Evolutionary conservation across 2,888 invertebrate genomes (phyloP).

Genomic region (Xylophagus ater): DNA sequence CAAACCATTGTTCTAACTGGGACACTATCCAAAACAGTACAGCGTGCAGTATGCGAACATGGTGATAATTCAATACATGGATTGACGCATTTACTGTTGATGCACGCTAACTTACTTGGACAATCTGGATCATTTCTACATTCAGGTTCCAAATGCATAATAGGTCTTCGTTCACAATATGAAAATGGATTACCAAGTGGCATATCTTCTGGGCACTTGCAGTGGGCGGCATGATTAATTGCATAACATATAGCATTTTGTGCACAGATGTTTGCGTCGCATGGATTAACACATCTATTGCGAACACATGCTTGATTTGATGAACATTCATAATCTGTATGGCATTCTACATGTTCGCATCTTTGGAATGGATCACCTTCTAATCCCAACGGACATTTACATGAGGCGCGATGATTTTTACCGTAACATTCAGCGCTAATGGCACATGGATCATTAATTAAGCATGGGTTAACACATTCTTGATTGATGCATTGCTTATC

Average conservation of each 20-base stretch:
- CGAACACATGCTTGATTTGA: slow-evolving; percentile 59
- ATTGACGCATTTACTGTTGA: slow-evolving; percentile 64
- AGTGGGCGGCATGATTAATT: slow-evolving; percentile 67
- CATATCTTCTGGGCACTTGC: slow-evolving; percentile 68
- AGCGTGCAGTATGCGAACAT: slow-evolving; percentile 61
- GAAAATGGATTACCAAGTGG: slow-evolving; percentile 72
- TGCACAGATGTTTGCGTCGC: slow-evolving; percentile 64
- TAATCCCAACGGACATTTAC: slow-evolving; percentile 65
- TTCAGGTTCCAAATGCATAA: slow-evolving; percentile 47
- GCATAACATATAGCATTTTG: slow-evolving; percentile 72
- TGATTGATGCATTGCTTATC: slow-evolving; percentile 73
- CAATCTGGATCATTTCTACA: slow-evolving; percentile 71
- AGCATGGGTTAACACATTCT: slow-evolving; percentile 71
- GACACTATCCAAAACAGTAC: slow-evolving; percentile 72
- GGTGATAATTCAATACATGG: slow-evolving; percentile 68
- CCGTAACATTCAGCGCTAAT: slow-evolving; percentile 77
- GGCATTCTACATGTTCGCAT: slow-evolving; percentile 69
- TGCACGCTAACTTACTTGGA: slow-evolving; percentile 68
- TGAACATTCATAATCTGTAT: slow-evolving; percentile 67
- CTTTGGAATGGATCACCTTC: slow-evolving; percentile 70
- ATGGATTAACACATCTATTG: slow-evolving; percentile 69
- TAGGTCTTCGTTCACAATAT: slow-evolving; percentile 51
- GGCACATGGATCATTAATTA: slow-evolving; percentile 69
- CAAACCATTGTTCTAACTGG: slow-evolving; percentile 82
- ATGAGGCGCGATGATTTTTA: slow-evolving; percentile 64